phyloP scores from a whole-genome alignment of 2,888 invertebrate species.

The Folsomia candida region DNA sequence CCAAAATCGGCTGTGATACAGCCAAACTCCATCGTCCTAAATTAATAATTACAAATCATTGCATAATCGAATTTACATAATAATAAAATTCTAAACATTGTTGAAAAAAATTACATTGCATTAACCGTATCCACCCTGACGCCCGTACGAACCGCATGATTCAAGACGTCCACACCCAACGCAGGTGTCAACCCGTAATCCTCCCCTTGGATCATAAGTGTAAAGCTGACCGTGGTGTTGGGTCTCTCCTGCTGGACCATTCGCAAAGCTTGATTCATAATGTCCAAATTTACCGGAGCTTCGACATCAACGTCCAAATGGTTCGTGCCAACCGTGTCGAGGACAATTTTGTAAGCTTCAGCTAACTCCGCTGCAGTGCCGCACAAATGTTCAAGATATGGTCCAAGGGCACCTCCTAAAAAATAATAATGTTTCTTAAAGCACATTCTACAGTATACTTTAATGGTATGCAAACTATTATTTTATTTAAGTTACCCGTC shows the following conservation, averaged over 20 bases:
- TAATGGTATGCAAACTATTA: too few species aligned
- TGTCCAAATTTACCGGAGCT: conserved; percentile 39
- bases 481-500: too few species aligned
- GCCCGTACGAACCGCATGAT: conserved; percentile 38
- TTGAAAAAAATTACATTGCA: too few species aligned
- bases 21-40: conserved; percentile 46
- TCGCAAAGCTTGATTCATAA: conserved; percentile 43
- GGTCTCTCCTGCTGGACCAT: conserved; percentile 45
- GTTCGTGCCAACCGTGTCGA: conserved; percentile 45
- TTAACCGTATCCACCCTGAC: conserved; percentile 47
- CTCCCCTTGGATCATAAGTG: conserved; percentile 48
- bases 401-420: conserved; percentile 13
- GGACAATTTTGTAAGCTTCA: conserved; percentile 39
- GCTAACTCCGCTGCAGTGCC: conserved; percentile 26
- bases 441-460: too few species aligned
- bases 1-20: conserved; percentile 38
- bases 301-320: conserved; percentile 49
- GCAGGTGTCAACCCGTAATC: conserved; percentile 47
- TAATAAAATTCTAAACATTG: too few species aligned
- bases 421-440: too few species aligned
- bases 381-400: conserved; percentile 47
- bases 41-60: too few species aligned
- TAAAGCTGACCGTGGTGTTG: conserved; percentile 41
- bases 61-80: too few species aligned
- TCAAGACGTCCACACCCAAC: conserved; percentile 37